A percentile compares a stretch with the other conserved stretches of the same genome.
Evolutionary conservation across 2,113 vertebrate species (phyloP).

Genomic region (Chionomys nivalis): DNA sequence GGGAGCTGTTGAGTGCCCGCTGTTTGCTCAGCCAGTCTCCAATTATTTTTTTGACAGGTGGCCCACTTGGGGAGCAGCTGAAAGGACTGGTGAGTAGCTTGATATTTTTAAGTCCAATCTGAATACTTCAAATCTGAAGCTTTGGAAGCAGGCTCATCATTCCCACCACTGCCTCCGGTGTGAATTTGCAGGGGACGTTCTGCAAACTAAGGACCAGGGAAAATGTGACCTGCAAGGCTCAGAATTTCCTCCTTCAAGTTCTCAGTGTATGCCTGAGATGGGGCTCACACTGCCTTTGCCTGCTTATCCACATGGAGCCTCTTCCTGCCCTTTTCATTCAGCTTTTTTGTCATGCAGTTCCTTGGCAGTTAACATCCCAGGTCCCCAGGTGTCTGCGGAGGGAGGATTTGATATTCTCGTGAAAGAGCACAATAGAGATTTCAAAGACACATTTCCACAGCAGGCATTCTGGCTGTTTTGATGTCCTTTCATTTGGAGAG

Average conservation of each 20-base stretch:
- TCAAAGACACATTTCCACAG: constrained; percentile 41
- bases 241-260: not conserved
- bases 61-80: constrained; percentile 14
- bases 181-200: constrained; percentile 44
- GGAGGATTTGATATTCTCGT: constrained; percentile 24
- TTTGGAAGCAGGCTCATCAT: constrained; percentile 39
- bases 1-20: constrained; percentile 31
- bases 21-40: constrained; percentile 44
- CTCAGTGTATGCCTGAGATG: not conserved
- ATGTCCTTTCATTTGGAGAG: constrained; percentile 8
- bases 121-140: constrained; percentile 36
- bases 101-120: constrained; percentile 25
- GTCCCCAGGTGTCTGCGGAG: not conserved
- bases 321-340: constrained; percentile 53
- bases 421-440: constrained; percentile 34
- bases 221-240: not conserved
- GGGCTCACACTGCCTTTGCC: not conserved
- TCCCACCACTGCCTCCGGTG: constrained; percentile 39
- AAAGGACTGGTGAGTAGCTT: constrained; percentile 2
- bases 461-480: not conserved
- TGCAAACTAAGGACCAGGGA: not conserved
- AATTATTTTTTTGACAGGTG: constrained; percentile 52
- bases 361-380: constrained; percentile 44
- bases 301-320: constrained; percentile 45
- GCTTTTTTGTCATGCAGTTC: not conserved